Base-by-base conservation (phyloP, 2,888 invertebrate genomes). In the Drosophila histrio region DNA sequence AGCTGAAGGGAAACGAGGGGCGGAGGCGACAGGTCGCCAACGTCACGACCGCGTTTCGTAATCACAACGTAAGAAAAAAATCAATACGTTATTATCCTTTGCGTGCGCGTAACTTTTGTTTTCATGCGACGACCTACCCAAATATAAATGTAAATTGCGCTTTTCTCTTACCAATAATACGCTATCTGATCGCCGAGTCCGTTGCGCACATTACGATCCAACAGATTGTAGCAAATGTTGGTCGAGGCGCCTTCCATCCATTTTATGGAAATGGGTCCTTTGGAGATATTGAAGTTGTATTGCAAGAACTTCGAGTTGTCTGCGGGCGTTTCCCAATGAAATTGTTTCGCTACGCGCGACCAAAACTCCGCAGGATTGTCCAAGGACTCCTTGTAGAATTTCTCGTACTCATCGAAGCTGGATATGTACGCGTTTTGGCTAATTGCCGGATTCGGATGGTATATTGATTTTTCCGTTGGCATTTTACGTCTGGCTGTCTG, bases 181-280 rank as follows among this genome's bases (percentile, higher is more conserved):
- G 98, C 98, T 72, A 98, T 94, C 91, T 96, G 97, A 86, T 98
- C 97, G 24, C 97, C 98, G 70, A 95, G 92, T 13, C 98, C 98
- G 80, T 95, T 96, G 87, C 96, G 94, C 56, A 99, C 95, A 92
- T 98, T 97, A 72, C 97, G 94, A 92, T 99, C 99, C 80, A 99
- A 93, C 52, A 97, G 93, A 93, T 99, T 99, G 92, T 98, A 99
- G 91, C 97, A 97, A 72, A 99, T 95, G 92, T 99, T 99, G 36
- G 99, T 99, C 32, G 96, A 95, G 3, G 97, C 97, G 8, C 98
- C 99, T 87, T 97, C 96, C 95, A 99, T 95, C 97, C 98, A 99
- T 92, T 97, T 97, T 43, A 97, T 95, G 84, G 94, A 96, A 81
- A 99, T 95, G 9, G 96, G 96, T 49, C 99, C 99, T 91, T 97